These are phyloP conservation scores for Fregetta grallaria DNA, from an alignment of 2,113 vertebrate genomes.

Conservation along the genomic window DNA sequence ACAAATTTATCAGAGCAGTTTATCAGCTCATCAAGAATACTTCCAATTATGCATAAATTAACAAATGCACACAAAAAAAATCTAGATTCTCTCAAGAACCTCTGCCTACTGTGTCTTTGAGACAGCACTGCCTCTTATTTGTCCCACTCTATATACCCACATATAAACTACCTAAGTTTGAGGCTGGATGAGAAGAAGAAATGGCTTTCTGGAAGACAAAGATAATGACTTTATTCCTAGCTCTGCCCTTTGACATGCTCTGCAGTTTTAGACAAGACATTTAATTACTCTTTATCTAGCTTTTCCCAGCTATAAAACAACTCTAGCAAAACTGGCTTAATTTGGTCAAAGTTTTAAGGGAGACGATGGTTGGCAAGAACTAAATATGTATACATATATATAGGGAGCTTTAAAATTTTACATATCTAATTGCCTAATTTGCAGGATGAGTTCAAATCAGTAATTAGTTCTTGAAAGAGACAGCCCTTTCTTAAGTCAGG, in stretches of 20 bases:
- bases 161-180: neutral
- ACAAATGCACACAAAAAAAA: neutral
- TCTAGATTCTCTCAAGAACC: neutral
- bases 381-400: neutral
- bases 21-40: neutral
- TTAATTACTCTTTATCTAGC: neutral
- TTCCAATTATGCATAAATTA: neutral
- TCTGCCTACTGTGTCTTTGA: neutral
- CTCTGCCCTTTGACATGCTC: neutral
- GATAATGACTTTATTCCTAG: neutral
- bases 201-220: neutral
- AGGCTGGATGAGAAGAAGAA: neutral
- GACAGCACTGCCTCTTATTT: neutral
- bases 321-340: neutral
- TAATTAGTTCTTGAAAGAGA: neutral
- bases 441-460: neutral
- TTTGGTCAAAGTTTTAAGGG: neutral
- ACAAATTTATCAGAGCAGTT: neutral
- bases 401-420: neutral
- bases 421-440: neutral
- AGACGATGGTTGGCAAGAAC: neutral
- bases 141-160: neutral
- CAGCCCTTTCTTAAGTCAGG: neutral
- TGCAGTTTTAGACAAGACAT: neutral
- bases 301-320: neutral